Percentiles rank a stretch among this genome's conserved stretches.
phyloP scores from a whole-genome alignment of 1,140 invertebrate species.

The Eciton burchellii region DNA sequence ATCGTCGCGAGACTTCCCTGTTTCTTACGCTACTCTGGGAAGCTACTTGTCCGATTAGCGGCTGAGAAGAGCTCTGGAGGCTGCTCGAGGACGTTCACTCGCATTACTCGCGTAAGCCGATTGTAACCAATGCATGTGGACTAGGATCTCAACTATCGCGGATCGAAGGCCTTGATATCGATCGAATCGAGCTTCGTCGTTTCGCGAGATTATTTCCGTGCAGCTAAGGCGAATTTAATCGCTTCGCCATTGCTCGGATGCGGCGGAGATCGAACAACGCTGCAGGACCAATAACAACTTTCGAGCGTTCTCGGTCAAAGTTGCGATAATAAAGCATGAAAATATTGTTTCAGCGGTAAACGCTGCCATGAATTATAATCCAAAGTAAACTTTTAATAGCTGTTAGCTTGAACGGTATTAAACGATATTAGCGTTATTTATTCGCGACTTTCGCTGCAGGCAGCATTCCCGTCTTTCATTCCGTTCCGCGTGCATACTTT shows the following conservation, averaged over 20 bases:
- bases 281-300: constrained; percentile 43
- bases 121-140: constrained; percentile 30
- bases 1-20: neutral
- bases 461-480: too few relatives aligned
- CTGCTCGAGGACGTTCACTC: too few relatives aligned
- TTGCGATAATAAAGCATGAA: constrained; percentile 35
- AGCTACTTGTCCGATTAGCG: too few relatives aligned
- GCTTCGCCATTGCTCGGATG: constrained; percentile 15
- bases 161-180: constrained; percentile 33
- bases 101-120: too few relatives aligned
- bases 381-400: constrained; percentile 31
- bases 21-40: neutral
- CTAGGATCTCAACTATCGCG: constrained; percentile 8
- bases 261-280: constrained; percentile 27
- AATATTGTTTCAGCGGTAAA: constrained; percentile 32
- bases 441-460: too few relatives aligned
- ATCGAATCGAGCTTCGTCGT: constrained; percentile 27
- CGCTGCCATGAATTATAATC: neutral
- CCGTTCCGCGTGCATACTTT: neutral
- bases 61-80: too few relatives aligned
- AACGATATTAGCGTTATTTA: neutral
- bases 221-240: constrained; percentile 38
- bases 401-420: neutral
- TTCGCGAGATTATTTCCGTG: constrained; percentile 31
- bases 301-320: constrained; percentile 15